Percentiles rank a stretch among this genome's conserved stretches.
These are phyloP conservation scores for Porites rus DNA, from an alignment of 92 coral and sea anemone genomes.

Conservation along the genomic window DNA sequence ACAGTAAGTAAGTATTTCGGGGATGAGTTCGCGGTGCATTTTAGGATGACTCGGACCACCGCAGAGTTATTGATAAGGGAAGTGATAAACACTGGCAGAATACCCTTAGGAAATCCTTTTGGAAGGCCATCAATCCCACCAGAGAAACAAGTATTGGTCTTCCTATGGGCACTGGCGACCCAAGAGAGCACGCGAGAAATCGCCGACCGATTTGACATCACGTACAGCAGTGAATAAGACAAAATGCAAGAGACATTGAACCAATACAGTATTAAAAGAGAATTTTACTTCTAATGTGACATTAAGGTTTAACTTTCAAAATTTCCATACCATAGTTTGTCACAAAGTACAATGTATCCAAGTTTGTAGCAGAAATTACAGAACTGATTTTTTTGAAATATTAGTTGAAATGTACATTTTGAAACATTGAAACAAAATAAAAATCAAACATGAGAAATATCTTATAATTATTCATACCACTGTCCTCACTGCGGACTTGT, in stretches of 20 bases:
- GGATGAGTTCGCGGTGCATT: constrained; percentile 22
- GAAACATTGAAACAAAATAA: constrained; percentile 24
- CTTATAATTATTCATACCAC: constrained; percentile 21
- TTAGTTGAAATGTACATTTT: constrained; percentile 10
- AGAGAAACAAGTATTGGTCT: constrained; percentile 62
- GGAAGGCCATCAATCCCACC: constrained; percentile 64
- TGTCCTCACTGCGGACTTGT: constrained; percentile 23
- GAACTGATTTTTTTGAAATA: constrained; percentile 17
- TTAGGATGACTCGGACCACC: constrained; percentile 24
- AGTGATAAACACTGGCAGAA: constrained; percentile 25
- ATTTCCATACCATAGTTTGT: constrained; percentile 3
- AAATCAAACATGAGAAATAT: constrained; percentile 14
- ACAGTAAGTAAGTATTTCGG: constrained; percentile 7
- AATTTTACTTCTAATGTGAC: constrained; percentile 10
- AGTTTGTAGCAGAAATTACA: constrained; percentile 19
- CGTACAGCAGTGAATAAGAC: constrained; percentile 39
- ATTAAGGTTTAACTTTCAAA: neutral
- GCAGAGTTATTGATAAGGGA: constrained; percentile 17
- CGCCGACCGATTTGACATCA: constrained; percentile 65
- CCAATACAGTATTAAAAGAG: neutral
- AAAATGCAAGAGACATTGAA: constrained; percentile 15
- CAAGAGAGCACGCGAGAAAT: constrained; percentile 60
- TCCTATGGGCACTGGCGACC: constrained; percentile 64
- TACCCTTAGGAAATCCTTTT: constrained; percentile 19
- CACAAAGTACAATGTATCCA: constrained; percentile 1